These are phyloP conservation scores for Listronotus bonariensis DNA, from an alignment of 1,140 invertebrate genomes.

Conservation along the genomic window DNA sequence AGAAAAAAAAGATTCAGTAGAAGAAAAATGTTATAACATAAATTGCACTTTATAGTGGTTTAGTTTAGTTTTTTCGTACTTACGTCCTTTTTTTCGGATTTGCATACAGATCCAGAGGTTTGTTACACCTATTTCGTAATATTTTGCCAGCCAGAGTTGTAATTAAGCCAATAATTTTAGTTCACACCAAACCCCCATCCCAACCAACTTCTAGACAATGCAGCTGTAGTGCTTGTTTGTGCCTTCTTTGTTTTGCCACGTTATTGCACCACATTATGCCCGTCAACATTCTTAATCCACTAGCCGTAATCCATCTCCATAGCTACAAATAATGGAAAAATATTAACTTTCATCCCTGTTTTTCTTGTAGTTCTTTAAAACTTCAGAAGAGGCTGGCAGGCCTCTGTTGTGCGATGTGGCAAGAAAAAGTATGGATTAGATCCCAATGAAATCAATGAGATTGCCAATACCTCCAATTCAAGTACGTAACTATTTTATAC, in stretches of 20 bases:
- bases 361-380: conserved; percentile 73
- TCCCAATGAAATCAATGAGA: conserved; percentile 99
- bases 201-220: neutral
- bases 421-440: conserved; percentile 99
- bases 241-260: neutral
- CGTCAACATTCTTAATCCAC: neutral
- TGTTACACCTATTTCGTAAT: neutral
- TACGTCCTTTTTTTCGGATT: too few relatives aligned
- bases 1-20: too few relatives aligned
- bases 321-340: neutral
- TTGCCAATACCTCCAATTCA: conserved; percentile 99
- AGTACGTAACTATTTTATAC: conserved; percentile 68
- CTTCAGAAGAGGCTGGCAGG: conserved; percentile 98
- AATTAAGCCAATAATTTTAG: too few relatives aligned
- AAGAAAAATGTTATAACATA: too few relatives aligned
- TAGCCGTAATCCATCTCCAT: neutral
- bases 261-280: conserved; percentile 37
- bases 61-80: too few relatives aligned
- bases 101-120: too few relatives aligned
- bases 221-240: neutral
- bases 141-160: neutral
- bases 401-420: conserved; percentile 98
- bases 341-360: conserved; percentile 27
- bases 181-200: too few relatives aligned
- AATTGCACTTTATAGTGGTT: too few relatives aligned